Evolutionary conservation across 2,797 vertebrate species (phyloP), one percentile per base, ranked within the genome.

Genomic region (Rachycentron canadum): DNA sequence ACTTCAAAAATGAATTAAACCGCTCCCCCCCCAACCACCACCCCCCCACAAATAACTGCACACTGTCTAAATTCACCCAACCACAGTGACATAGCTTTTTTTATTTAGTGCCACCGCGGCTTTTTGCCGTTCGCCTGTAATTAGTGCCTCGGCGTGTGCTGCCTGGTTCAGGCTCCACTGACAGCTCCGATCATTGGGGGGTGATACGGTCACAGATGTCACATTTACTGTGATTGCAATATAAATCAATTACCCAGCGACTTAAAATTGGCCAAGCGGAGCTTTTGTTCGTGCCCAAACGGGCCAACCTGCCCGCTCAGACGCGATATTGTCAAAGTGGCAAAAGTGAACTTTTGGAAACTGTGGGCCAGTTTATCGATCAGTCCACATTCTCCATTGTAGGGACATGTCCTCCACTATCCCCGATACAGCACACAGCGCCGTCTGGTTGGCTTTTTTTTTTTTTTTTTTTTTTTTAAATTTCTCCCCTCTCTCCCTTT

Each of bases 1-100:
- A 95, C 93, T 95, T 95, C 89, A 87, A 91, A 47, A 94, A 93
- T 91, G 86, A 92, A 93, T 93, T 76, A 84, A 84, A 86, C 77
- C 75, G 82, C 81, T 38, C 59, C 68, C 53, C 45, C 43, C n/a
- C n/a, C n/a, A n/a, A n/a, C n/a, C n/a, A n/a, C n/a, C n/a, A n/a
- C n/a, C 38, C 59, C 68, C 53, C 45, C 43, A 47, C 43, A 77
- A 85, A 88, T 87, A 87, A 85, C 70, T 49, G 71, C 86, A 82
- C 80, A 11, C 69, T 69, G 83, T 72, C 47, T 81, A 64, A 71
- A 83, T 78, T 19, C 70, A 73, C 45, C 58, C 74, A 25, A n/a
- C n/a, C 78, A 36, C 82, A 11, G 30, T 45, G 58, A 82, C 75
- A 38, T 3, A 63, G 70, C 68, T 57, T 11, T 26, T 78, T 34